A percentile compares a stretch with the other conserved stretches of the same genome.
Evolutionary conservation across 1,140 invertebrate genomes (phyloP).

Genomic region (Cyclargus thomasi): DNA sequence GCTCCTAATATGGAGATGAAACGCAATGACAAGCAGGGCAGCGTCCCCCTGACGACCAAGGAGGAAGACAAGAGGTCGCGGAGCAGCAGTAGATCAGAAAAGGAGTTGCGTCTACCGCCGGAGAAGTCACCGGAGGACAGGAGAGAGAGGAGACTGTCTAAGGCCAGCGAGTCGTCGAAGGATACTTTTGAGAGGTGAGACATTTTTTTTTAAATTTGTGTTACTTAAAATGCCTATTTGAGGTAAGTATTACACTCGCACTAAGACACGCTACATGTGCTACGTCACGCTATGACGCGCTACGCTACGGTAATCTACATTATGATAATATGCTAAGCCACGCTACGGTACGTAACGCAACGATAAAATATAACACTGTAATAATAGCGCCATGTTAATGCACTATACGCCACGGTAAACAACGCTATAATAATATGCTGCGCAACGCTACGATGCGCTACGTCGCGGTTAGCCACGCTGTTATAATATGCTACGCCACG

Average conservation of each 20-base stretch:
- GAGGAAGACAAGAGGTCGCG: slow-evolving; percentile 43
- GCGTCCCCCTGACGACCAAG: slow-evolving; percentile 49
- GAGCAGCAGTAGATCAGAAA: slow-evolving; percentile 52
- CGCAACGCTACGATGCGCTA: too few relatives aligned
- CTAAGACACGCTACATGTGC: too few relatives aligned
- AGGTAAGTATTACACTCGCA: neutral
- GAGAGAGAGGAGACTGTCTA: slow-evolving; percentile 48
- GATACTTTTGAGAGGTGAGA: slow-evolving; percentile 58
- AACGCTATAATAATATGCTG: too few relatives aligned
- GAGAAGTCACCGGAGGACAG: slow-evolving; percentile 55
- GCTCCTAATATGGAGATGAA: slow-evolving; percentile 65
- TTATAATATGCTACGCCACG: too few relatives aligned
- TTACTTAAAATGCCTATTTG: neutral
- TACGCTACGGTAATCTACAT: too few relatives aligned
- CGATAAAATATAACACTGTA: too few relatives aligned
- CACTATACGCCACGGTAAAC: too few relatives aligned
- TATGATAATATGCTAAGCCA: too few relatives aligned
- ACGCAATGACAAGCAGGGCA: slow-evolving; percentile 61
- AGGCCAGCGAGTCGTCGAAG: slow-evolving; percentile 51
- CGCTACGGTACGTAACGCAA: too few relatives aligned
- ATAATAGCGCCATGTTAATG: too few relatives aligned
- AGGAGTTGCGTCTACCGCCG: slow-evolving; percentile 49
- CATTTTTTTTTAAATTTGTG: neutral
- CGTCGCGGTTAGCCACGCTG: too few relatives aligned
- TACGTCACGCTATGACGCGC: too few relatives aligned